Evolutionary conservation across 1,140 invertebrate species (phyloP), one percentile per base, ranked within the genome.

Genomic region (Brachionus asplanchnoidis): DNA sequence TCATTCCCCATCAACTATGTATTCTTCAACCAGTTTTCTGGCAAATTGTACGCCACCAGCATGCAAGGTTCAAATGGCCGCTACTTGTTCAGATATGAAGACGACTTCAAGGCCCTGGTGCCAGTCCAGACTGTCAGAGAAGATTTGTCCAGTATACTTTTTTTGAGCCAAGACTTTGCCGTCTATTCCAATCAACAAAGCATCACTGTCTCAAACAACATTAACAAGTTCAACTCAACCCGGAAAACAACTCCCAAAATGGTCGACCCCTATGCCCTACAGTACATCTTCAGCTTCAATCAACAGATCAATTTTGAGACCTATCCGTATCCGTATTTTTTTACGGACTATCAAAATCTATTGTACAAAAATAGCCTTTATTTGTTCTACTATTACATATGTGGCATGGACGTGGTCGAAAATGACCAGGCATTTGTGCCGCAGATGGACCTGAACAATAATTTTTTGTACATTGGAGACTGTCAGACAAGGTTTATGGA

Each of bases 311-410:
- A 82, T 26, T 82, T 82, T 65, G 79, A 82, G 5, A 65, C 53
- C 8, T 82, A 82, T 46, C 79, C 79, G 9, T 82, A 82, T 66
- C 79, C 79, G 23, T 82, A 82, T 28, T 82, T 65, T 68, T 82
- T 82, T 65, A 68, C 79, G n/a, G 79, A 82, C 32, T 82, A 82
- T 65, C 79, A 82, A 44, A 56, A 82, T 26, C 28, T 82, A 0
- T 46, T 82, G 28, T 82, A 82, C 20, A 82, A 68, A 82, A 82
- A 82, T 46, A 28, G 20, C 32, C 42, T 82, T 20, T 82, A 82
- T 68, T 40, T 82, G n/a, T 82, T 82, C n/a, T 82, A 82, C 12
- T 82, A 36, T 65, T 82, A 82, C 53, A 82, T 82, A 42, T 82
- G 79, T 68, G 65, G 79, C 26, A 60, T 82, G 53, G 79, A 82